These are phyloP conservation scores for Machimus atricapillus DNA, from an alignment of 2,888 invertebrate species.

Conservation along the genomic window DNA sequence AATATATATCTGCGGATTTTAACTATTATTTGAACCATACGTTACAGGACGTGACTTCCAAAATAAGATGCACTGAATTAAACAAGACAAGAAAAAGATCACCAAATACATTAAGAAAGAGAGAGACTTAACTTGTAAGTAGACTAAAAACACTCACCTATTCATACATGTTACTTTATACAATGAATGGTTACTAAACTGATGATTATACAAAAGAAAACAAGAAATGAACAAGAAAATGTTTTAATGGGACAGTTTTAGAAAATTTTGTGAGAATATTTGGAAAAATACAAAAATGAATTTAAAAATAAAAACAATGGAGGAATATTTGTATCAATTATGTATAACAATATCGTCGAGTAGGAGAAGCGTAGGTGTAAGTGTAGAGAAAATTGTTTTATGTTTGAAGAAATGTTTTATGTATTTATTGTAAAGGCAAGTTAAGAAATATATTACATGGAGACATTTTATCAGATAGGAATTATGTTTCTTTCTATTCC, in stretches of 20 bases:
- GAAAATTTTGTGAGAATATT: not conserved
- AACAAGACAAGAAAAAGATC: not conserved
- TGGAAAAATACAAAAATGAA: not conserved
- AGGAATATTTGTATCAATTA: slow-evolving; percentile 21
- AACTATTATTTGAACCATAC: not conserved
- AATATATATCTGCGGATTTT: not conserved
- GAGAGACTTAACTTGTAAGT: not conserved
- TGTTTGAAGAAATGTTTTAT: slow-evolving; percentile 25
- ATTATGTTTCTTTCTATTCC: not conserved
- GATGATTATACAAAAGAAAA: not conserved
- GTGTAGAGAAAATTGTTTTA: slow-evolving; percentile 1
- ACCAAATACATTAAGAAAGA: not conserved
- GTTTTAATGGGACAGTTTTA: not conserved
- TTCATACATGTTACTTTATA: slow-evolving; percentile 15
- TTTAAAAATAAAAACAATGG: not conserved
- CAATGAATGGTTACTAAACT: not conserved
- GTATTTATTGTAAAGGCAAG: not conserved
- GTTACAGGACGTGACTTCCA: not conserved
- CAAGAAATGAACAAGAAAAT: not conserved
- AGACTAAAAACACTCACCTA: not conserved
- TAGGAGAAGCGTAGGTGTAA: not conserved
- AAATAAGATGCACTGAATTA: not conserved
- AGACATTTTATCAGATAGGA: slow-evolving; percentile 4
- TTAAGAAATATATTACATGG: slow-evolving; percentile 15
- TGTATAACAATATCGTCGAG: not conserved